phyloP scores from a whole-genome alignment of 2,113 vertebrate genomes.

The Cyanoramphus novaezelandiae region DNA sequence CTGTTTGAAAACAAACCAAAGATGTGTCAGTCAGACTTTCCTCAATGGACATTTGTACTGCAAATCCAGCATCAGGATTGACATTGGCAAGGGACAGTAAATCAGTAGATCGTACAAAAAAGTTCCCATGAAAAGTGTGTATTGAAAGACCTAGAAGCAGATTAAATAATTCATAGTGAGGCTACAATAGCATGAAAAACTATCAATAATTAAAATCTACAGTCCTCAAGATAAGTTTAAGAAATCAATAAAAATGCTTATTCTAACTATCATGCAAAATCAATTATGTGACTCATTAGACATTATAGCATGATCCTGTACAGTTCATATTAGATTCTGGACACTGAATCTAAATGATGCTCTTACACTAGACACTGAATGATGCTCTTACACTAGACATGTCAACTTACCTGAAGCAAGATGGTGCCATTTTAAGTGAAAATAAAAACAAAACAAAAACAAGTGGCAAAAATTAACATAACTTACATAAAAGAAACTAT shows the following conservation, averaged over 20 bases:
- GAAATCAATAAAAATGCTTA: not conserved
- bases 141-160: conserved; percentile 89
- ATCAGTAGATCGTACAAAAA: conserved; percentile 97
- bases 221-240: not conserved
- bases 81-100: conserved; percentile 95
- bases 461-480: not conserved
- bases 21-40: conserved; percentile 92
- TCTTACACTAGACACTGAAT: not conserved
- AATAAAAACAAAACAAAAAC: not conserved
- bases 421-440: not conserved
- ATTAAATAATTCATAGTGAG: not conserved
- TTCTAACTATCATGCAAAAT: not conserved
- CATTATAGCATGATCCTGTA: not conserved
- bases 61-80: conserved; percentile 95
- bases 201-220: not conserved
- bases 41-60: conserved; percentile 97
- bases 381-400: not conserved
- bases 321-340: not conserved
- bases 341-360: not conserved
- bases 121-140: conserved; percentile 98
- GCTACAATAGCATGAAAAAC: not conserved
- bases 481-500: not conserved
- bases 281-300: not conserved
- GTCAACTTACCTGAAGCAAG: not conserved
- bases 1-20: conserved; percentile 94